Percentiles rank a stretch among this genome's conserved stretches.
These are phyloP conservation scores for Fragum fragum DNA, from an alignment of 2,888 invertebrate genomes.

Conservation along the genomic window DNA sequence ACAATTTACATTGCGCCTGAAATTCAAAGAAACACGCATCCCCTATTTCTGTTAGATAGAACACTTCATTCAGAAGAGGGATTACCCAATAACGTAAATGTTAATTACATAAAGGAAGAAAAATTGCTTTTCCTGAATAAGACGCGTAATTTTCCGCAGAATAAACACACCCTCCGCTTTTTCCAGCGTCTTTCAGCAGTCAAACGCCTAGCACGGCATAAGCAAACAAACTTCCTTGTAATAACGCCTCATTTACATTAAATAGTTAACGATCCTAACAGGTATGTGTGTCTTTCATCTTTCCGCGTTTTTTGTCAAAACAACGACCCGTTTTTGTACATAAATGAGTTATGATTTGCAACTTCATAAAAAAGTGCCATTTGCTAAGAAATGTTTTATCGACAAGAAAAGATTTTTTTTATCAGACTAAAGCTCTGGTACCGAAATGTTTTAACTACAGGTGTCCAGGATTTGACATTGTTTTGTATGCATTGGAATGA, in stretches of 20 bases:
- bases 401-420: too few relatives aligned
- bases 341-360: neutral
- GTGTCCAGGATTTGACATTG: too few relatives aligned
- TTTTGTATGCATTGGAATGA: too few relatives aligned
- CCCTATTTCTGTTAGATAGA: neutral
- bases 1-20: too few relatives aligned
- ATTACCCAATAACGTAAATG: neutral
- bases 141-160: neutral
- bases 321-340: neutral
- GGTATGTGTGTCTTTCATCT: slow-evolving; percentile 27
- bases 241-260: slow-evolving; percentile 21
- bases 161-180: neutral
- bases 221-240: slow-evolving; percentile 14
- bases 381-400: too few relatives aligned
- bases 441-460: too few relatives aligned
- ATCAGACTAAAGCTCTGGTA: too few relatives aligned
- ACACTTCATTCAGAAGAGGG: neutral
- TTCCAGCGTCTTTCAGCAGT: slow-evolving; percentile 20
- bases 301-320: neutral
- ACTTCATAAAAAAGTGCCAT: too few relatives aligned
- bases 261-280: slow-evolving; percentile 19
- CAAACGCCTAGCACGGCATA: slow-evolving; percentile 10
- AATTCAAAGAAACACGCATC: too few relatives aligned
- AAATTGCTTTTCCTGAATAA: neutral
- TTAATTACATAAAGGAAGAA: neutral